Percentiles rank a stretch among this genome's conserved stretches.
Evolutionary conservation across 2,113 vertebrate genomes (phyloP).

Genomic region (Collichthys lucidus): DNA sequence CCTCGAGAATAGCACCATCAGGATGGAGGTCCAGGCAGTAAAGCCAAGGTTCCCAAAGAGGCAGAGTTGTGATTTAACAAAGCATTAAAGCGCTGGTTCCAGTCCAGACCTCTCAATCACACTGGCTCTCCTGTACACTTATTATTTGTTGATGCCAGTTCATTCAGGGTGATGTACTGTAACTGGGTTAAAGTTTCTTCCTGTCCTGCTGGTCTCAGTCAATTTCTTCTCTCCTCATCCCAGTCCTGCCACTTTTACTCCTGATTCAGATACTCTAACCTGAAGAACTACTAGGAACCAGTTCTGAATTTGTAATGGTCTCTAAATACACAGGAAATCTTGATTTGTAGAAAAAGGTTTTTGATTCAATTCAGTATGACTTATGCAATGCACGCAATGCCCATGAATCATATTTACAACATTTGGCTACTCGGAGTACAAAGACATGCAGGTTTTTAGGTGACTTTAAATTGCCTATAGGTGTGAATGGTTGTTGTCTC

Average conservation of each 20-base stretch:
- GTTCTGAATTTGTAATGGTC: not conserved
- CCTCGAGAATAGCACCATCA: constrained; percentile 56
- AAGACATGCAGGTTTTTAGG: too few relatives aligned
- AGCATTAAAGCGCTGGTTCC: not conserved
- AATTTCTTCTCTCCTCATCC: not conserved
- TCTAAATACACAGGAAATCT: not conserved
- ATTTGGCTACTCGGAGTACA: too few relatives aligned
- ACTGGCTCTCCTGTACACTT: not conserved
- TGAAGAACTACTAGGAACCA: not conserved
- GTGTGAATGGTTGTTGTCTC: too few relatives aligned
- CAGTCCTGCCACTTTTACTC: not conserved
- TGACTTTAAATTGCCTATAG: too few relatives aligned
- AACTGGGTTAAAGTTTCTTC: not conserved
- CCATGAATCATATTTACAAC: too few relatives aligned
- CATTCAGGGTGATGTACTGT: not conserved
- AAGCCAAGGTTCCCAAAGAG: not conserved
- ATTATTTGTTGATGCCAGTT: not conserved
- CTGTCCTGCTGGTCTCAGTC: not conserved
- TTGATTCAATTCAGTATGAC: not conserved
- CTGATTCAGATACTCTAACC: not conserved
- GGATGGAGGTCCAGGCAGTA: constrained; percentile 20
- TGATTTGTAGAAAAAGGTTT: not conserved
- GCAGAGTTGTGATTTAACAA: not conserved
- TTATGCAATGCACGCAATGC: too few relatives aligned
- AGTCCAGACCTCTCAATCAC: not conserved